Evolutionary conservation across 23 tunicate species (phyloP).

Genomic region (Diplosoma virens): DNA sequence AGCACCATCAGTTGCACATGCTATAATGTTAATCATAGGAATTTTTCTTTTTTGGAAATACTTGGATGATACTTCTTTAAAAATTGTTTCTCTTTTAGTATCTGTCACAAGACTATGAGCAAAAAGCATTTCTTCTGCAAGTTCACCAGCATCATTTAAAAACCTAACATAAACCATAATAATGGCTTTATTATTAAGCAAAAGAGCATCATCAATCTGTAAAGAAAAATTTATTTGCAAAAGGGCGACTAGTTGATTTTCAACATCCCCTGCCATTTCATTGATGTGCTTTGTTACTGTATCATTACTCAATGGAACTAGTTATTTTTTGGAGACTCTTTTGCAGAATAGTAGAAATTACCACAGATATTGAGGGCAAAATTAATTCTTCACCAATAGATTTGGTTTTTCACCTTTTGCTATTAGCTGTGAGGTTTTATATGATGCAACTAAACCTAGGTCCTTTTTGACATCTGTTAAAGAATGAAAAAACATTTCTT

Average conservation of each 20-base stretch:
- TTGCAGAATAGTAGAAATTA: background rate
- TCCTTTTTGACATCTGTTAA: background rate
- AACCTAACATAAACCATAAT: background rate
- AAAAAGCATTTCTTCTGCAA: background rate
- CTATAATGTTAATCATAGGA: constrained; percentile 1
- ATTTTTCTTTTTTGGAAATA: background rate
- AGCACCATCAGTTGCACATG: constrained; percentile 20
- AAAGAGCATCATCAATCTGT: background rate
- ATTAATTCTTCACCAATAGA: background rate
- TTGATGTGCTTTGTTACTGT: background rate
- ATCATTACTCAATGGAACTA: background rate
- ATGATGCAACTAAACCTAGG: background rate
- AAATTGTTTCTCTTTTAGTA: background rate
- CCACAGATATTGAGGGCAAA: background rate
- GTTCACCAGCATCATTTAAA: background rate
- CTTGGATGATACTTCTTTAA: background rate
- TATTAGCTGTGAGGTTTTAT: background rate
- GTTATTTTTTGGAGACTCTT: background rate
- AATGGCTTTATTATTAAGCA: background rate
- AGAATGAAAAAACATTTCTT: background rate
- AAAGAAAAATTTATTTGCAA: background rate
- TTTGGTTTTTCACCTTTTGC: background rate
- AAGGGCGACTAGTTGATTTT: background rate
- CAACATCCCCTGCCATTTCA: background rate
- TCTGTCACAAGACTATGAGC: background rate